Evolutionary conservation across 2,888 invertebrate species (phyloP).

Genomic region (Sialis lutaria): DNA sequence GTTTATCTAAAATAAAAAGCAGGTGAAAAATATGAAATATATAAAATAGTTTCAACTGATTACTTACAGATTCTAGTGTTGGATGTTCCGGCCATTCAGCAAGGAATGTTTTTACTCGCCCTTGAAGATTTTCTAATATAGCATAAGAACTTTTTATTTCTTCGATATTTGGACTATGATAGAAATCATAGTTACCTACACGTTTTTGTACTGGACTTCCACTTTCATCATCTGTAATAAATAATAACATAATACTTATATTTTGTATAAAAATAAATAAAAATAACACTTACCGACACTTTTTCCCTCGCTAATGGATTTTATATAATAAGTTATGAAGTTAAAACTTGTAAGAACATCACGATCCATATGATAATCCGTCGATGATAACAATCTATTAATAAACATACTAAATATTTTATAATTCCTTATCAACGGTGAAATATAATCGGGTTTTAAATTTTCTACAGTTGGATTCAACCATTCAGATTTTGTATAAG

Average conservation of each 20-base stretch:
- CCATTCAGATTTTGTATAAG: conserved; percentile 44
- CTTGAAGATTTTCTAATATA: conserved; percentile 45
- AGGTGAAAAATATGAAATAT: conserved; percentile 3
- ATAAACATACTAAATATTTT: conserved; percentile 37
- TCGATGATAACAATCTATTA: conserved; percentile 29
- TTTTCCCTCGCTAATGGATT: not conserved
- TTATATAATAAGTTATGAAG: not conserved
- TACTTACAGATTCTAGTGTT: conserved; percentile 61
- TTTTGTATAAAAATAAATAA: not conserved
- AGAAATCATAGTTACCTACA: conserved; percentile 43
- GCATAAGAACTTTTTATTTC: conserved; percentile 59
- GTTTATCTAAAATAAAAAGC: conserved; percentile 34
- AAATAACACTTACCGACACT: not conserved
- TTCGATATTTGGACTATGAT: conserved; percentile 63
- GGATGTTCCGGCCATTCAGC: conserved; percentile 84
- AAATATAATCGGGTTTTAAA: conserved; percentile 23
- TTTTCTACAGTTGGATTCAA: conserved; percentile 26
- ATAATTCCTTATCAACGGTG: conserved; percentile 39
- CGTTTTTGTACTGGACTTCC: conserved; percentile 7
- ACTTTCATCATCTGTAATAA: conserved; percentile 13
- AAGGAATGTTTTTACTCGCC: conserved; percentile 42
- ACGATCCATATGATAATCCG: conserved; percentile 35
- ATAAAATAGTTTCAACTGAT: conserved; percentile 12
- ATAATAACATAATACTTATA: conserved; percentile 3
- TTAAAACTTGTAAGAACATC: conserved; percentile 29